Evolutionary conservation across 2,888 invertebrate species (phyloP).

Genomic region (Torymus texanus): DNA sequence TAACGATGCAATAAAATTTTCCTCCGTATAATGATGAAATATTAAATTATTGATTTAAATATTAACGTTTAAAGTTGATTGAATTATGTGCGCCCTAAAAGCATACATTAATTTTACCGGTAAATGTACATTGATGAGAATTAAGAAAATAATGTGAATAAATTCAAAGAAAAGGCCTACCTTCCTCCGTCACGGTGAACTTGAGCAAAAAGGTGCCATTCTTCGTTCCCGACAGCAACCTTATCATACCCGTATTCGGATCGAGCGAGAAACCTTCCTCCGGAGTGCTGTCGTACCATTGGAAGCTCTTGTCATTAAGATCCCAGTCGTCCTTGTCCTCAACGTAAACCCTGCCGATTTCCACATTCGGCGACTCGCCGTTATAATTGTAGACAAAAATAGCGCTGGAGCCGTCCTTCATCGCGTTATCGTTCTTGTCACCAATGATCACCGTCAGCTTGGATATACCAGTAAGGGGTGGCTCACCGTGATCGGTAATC

Average conservation of each 20-base stretch:
- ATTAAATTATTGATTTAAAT: no score
- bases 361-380: conserved; percentile 87
- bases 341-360: conserved; percentile 95
- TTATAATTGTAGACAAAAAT: conserved; percentile 97
- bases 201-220: conserved; percentile 85
- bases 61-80: no score
- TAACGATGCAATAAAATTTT: no score
- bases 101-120: no score
- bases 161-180: conserved; percentile 59
- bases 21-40: no score
- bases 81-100: no score
- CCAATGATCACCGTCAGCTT: conserved; percentile 93
- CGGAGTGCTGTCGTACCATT: conserved; percentile 79
- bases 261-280: conserved; percentile 85
- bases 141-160: not conserved
- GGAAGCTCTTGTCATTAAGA: conserved; percentile 91
- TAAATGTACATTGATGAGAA: not conserved
- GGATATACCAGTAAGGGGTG: conserved; percentile 85
- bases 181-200: conserved; percentile 85
- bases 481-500: conserved; percentile 90
- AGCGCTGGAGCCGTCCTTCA: conserved; percentile 90
- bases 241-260: conserved; percentile 89
- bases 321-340: conserved; percentile 99
- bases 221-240: conserved; percentile 85
- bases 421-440: conserved; percentile 94